Evolutionary conservation across 2,797 vertebrate species (phyloP), one percentile per base, ranked within the genome.

Genomic region (Peromyscus nudipes): DNA sequence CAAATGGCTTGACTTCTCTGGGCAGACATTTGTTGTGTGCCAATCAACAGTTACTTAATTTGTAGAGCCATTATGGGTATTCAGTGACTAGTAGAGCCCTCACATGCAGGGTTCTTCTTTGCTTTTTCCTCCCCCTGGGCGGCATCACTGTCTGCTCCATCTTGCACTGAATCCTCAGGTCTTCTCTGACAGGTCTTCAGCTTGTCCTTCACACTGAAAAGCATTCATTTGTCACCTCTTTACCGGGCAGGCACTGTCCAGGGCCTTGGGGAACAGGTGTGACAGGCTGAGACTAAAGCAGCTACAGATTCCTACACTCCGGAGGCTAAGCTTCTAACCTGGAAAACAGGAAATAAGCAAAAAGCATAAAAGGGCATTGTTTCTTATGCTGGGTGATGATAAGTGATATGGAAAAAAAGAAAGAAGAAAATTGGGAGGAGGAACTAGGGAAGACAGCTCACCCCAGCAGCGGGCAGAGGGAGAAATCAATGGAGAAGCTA

Each of bases 401-500:
- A 1, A 27, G 16, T 10, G 67, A 7, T 16, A 3, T 37, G 29
- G 40, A 6, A 29, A 29, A 49, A 43, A 62, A 8, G 2, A 6
- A 17, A 29, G 57, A 4, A 10, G 1, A 37, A 43, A 17, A 27
- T 13, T 3, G 2, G 21, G 52, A 11, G 14, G 29, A 29, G 4
- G 10, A 37, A 76, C 27, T 1, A 4, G 16, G 7, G 23, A 29
- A 6, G 25, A 1, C 4, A 4, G n/a, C 75, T 55, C 40, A 13
- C 13, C 11, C 57, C 77, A 21, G 85, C 10, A 0, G 52, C 0
- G 1, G 8, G 1, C 34, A 55, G 52, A 9, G 14, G 75, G 64
- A 12, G 40, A 7, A 12, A 34, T 37, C 17, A 0, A 0, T 2
- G 9, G 43, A 67, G 46, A 71, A 43, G 23, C 0, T 10, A 10